A percentile compares a stretch with the other conserved stretches of the same genome.
phyloP scores from a whole-genome alignment of 2,888 invertebrate species.

The Drosophila anomalata region DNA sequence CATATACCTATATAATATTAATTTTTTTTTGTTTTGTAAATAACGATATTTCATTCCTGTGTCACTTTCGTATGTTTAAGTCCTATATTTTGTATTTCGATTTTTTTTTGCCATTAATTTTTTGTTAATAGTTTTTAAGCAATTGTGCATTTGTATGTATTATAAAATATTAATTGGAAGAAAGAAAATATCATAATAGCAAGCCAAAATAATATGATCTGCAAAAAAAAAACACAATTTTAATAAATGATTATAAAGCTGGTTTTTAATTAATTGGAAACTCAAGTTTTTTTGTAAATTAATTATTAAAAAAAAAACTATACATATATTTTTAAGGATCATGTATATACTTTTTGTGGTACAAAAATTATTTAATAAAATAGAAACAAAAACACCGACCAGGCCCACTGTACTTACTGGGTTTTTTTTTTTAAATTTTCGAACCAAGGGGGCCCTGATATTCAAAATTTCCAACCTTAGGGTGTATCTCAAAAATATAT shows the following conservation, averaged over 20 bases:
- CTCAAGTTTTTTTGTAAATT: neutral
- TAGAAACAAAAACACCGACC: neutral
- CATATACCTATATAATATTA: neutral
- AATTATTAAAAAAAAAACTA: neutral
- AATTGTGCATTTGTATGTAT: slow-evolving; percentile 34
- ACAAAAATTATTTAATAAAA: too few relatives aligned
- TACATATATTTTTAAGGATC: too few relatives aligned
- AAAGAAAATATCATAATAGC: slow-evolving; percentile 14
- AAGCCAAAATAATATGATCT: slow-evolving; percentile 32
- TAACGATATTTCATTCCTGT: slow-evolving; percentile 26
- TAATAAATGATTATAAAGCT: slow-evolving; percentile 59
- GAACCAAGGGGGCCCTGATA: neutral
- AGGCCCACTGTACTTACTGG: neutral
- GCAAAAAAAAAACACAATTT: slow-evolving; percentile 42
- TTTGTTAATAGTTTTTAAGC: slow-evolving; percentile 55
- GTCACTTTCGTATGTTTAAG: slow-evolving; percentile 48
- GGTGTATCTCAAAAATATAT: neutral
- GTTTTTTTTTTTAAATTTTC: neutral
- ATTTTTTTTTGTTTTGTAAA: slow-evolving; percentile 60
- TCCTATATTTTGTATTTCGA: slow-evolving; percentile 26
- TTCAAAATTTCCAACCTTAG: neutral
- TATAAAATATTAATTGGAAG: slow-evolving; percentile 34
- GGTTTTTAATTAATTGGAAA: slow-evolving; percentile 9
- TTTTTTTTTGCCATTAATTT: slow-evolving; percentile 31
- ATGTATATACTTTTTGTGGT: too few relatives aligned